These are phyloP conservation scores for Dione vanillae DNA, from an alignment of 2,888 invertebrate species.

Conservation along the genomic window DNA sequence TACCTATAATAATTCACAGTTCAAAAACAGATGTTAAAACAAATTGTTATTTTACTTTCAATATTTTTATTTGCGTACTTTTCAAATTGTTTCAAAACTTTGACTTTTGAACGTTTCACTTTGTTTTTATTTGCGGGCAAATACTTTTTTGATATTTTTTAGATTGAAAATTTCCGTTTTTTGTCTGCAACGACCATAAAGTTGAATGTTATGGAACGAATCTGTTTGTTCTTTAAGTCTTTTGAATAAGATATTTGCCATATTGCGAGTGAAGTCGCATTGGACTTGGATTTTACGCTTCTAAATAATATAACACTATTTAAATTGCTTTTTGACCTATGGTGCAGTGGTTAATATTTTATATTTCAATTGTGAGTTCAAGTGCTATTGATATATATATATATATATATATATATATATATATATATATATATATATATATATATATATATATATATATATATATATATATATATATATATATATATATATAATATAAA, in stretches of 20 bases:
- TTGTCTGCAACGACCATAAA: background rate
- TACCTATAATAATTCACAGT: slow-evolving; percentile 10
- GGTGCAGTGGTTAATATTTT: background rate
- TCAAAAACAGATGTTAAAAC: slow-evolving; percentile 7
- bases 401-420: no score
- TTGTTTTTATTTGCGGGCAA: slow-evolving; percentile 8
- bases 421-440: no score
- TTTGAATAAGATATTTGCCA: slow-evolving; percentile 24
- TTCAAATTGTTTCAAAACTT: slow-evolving; percentile 14
- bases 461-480: no score
- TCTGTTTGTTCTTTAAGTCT: slow-evolving; percentile 18
- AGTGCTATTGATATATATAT: background rate
- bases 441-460: no score
- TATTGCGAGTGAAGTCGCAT: slow-evolving; percentile 11
- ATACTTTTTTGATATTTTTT: slow-evolving; percentile 18
- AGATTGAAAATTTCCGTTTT: slow-evolving; percentile 3
- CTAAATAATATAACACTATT: slow-evolving; percentile 15
- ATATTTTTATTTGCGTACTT: slow-evolving; percentile 13
- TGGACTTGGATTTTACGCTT: slow-evolving; percentile 11
- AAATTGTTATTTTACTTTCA: background rate
- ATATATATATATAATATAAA: no score
- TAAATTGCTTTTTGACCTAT: background rate
- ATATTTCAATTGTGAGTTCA: background rate
- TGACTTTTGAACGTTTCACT: slow-evolving; percentile 1
- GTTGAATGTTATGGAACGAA: slow-evolving; percentile 10